These are phyloP conservation scores for Pristionchus exspectatus DNA, from an alignment of 2,888 invertebrate species.

Conservation along the genomic window DNA sequence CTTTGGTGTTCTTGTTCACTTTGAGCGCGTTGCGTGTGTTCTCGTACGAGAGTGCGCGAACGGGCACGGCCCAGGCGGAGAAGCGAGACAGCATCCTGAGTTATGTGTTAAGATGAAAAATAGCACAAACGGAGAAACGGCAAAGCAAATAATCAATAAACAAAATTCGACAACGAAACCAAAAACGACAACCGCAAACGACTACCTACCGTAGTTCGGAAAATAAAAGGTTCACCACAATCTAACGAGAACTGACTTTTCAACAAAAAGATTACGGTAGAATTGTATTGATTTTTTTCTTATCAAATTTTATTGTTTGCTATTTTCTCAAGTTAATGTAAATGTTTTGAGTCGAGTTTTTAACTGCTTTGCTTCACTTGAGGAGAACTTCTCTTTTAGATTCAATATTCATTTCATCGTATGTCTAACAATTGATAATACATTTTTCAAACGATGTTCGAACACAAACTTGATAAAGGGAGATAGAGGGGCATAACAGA, in stretches of 20 bases:
- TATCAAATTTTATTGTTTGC: neutral
- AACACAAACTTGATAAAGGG: slow-evolving; percentile 39
- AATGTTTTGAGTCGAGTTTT: neutral
- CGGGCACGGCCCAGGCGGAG: slow-evolving; percentile 48
- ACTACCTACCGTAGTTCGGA: slow-evolving; percentile 6
- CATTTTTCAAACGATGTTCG: slow-evolving; percentile 33
- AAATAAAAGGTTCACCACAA: neutral
- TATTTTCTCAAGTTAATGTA: neutral
- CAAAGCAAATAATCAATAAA: neutral
- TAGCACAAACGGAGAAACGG: neutral
- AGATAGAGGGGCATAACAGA: neutral
- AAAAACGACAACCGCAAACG: neutral
- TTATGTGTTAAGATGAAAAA: neutral
- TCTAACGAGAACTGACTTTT: slow-evolving; percentile 19
- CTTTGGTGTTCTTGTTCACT: slow-evolving; percentile 67
- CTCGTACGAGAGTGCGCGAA: slow-evolving; percentile 50
- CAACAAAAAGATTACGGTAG: neutral
- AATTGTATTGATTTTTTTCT: neutral
- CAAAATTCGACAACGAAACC: neutral
- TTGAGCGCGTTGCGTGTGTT: slow-evolving; percentile 66
- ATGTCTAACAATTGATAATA: slow-evolving; percentile 45
- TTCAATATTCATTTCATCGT: slow-evolving; percentile 8
- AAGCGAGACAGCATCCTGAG: slow-evolving; percentile 53
- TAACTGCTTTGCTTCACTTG: neutral
- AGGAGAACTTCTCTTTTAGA: neutral